A percentile compares a stretch with the other conserved stretches of the same genome.
These are phyloP conservation scores for Seriola quinqueradiata DNA, from an alignment of 2,113 vertebrate genomes.

Conservation along the genomic window DNA sequence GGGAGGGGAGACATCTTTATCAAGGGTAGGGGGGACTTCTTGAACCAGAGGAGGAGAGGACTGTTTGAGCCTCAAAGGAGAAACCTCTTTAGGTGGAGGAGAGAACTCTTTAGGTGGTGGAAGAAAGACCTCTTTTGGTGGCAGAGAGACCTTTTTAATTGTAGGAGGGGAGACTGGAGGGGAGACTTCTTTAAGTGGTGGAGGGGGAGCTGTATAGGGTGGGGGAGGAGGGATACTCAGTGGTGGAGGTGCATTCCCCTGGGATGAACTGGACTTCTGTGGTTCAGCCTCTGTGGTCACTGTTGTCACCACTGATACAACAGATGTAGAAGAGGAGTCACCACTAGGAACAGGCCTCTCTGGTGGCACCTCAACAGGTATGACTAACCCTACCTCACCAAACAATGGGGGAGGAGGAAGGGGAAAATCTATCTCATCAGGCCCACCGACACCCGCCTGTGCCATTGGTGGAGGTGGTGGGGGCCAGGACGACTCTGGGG, in stretches of 20 bases:
- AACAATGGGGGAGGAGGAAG: slow-evolving; percentile 75
- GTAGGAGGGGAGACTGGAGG: not conserved
- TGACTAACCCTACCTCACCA: slow-evolving; percentile 26
- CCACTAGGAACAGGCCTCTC: slow-evolving; percentile 7
- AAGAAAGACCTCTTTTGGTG: slow-evolving; percentile 5
- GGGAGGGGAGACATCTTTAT: slow-evolving; percentile 7
- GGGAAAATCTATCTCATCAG: slow-evolving; percentile 83
- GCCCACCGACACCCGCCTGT: slow-evolving; percentile 73
- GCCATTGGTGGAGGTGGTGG: slow-evolving; percentile 85
- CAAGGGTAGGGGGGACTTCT: not conserved
- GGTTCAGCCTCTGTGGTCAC: slow-evolving; percentile 24
- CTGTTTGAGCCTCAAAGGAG: not conserved
- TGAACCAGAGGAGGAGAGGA: not conserved
- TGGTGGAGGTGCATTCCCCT: slow-evolving; percentile 29
- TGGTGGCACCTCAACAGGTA: slow-evolving; percentile 70
- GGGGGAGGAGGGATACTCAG: slow-evolving; percentile 70
- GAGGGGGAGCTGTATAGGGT: slow-evolving; percentile 67
- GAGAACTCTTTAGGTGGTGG: slow-evolving; percentile 14
- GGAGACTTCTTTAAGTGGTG: slow-evolving; percentile 29
- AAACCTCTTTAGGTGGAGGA: not conserved
- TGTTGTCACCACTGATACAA: slow-evolving; percentile 21
- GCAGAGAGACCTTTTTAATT: not conserved
- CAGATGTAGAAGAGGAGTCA: slow-evolving; percentile 1
- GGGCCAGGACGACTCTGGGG: slow-evolving; percentile 77
- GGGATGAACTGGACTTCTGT: slow-evolving; percentile 29